Base-by-base conservation (phyloP, 2,888 invertebrate species). In the Blastobasis lacticolella region DNA sequence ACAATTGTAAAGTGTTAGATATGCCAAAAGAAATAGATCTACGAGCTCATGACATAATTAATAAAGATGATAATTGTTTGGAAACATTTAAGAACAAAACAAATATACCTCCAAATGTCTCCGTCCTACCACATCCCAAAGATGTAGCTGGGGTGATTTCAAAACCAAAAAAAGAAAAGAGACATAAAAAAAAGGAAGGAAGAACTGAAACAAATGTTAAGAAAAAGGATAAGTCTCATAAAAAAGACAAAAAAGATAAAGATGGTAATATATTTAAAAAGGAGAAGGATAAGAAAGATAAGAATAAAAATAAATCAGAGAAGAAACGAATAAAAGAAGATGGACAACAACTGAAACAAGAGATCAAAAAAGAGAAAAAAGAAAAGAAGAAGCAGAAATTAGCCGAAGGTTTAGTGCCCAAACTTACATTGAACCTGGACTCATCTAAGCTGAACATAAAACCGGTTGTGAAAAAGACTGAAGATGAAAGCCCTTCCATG, bases 321-420 rank as follows among this genome's bases (percentile, higher is more conserved):
- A 90, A 91, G 66, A 92, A 91, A 61, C 91, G 90, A 63, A 91
- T 91, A 53, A 93, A 92, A 61, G 90, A 92, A 45, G 93, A 93
- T 57, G 91, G 90, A 62, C 90, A 90, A 54, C 92, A 91, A 57
- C 80, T 90, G 53, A 91, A 91, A 66, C 91, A 92, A 62, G 89
- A 89, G 69, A 80, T 88, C 50, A 92, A 92, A 63, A 92, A 92
- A 66, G 90, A 92, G 57, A 93, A 92, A 65, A 94, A 93, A 65
- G 92, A 93, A 43, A 93, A 94, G 70, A 92, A 92, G 75, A 87
- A 82, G n/a, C n/a, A n/a, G n/a, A n/a, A n/a, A n/a, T n/a, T n/a
- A n/a, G n/a, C n/a, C n/a, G n/a, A n/a, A n/a, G n/a, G n/a, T n/a
- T n/a, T n/a, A n/a, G n/a, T n/a, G n/a, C n/a, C n/a, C n/a, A n/a